Percentiles rank a stretch among this genome's conserved stretches.
Evolutionary conservation across 2,888 invertebrate species (phyloP).

Genomic region (Rhabditoides inermis): DNA sequence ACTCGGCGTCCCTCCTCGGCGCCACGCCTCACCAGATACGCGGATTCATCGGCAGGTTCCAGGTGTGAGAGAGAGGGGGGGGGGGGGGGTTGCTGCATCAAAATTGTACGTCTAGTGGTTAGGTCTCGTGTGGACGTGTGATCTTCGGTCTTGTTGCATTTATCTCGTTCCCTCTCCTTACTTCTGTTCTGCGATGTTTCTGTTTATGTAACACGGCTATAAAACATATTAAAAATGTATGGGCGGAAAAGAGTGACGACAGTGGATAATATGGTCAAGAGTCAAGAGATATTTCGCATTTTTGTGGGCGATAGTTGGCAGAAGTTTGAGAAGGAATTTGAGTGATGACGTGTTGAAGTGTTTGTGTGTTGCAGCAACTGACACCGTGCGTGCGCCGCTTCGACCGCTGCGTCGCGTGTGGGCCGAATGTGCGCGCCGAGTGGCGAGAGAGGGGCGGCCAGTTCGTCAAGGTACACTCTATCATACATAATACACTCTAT

Average conservation of each 20-base stretch:
- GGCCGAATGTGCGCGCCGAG: slow-evolving; percentile 55
- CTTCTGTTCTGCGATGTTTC: no score
- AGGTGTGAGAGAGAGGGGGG: no score
- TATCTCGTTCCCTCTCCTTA: no score
- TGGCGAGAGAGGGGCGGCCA: slow-evolving; percentile 27
- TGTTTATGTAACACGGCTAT: no score
- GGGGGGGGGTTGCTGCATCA: no score
- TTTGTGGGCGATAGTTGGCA: not conserved
- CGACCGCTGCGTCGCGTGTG: slow-evolving; percentile 85
- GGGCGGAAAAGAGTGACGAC: no score
- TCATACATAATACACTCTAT: not conserved
- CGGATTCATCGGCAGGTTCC: slow-evolving; percentile 74
- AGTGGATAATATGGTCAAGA: no score
- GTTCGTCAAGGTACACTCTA: slow-evolving; percentile 24
- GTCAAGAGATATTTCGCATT: not conserved
- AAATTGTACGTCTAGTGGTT: no score
- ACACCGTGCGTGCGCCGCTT: slow-evolving; percentile 78
- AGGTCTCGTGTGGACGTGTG: no score
- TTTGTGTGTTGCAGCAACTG: slow-evolving; percentile 58
- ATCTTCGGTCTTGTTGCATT: no score
- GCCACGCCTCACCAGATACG: slow-evolving; percentile 63
- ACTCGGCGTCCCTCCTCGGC: slow-evolving; percentile 33
- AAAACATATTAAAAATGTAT: no score
- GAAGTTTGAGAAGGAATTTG: slow-evolving; percentile 53
- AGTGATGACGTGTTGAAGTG: not conserved